These are phyloP conservation scores for Plagodis dolabraria DNA, from an alignment of 2,888 invertebrate genomes.

Conservation along the genomic window DNA sequence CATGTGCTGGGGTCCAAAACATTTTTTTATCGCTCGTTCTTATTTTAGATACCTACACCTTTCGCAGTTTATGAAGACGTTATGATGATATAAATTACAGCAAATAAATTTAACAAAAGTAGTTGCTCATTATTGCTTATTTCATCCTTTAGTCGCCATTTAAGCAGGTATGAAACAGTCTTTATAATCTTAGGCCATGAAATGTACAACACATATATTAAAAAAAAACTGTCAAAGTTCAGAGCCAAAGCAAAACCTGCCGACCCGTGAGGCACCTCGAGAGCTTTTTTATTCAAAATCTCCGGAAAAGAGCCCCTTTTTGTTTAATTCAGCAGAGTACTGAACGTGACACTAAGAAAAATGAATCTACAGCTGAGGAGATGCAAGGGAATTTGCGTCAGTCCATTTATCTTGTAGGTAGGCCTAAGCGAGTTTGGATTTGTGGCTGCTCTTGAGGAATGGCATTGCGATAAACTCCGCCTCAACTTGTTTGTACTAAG, in stretches of 20 bases:
- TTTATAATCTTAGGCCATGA: too few species aligned
- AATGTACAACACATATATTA: too few species aligned
- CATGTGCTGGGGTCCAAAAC: too few species aligned
- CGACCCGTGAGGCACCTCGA: slow-evolving; percentile 1
- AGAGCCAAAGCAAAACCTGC: background rate
- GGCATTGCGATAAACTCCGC: background rate
- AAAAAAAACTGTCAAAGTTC: background rate
- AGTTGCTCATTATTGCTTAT: too few species aligned
- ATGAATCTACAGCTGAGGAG: slow-evolving; percentile 36
- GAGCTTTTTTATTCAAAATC: slow-evolving; percentile 23
- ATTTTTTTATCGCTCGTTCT: too few species aligned
- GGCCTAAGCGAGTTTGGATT: slow-evolving; percentile 22
- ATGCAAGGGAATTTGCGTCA: slow-evolving; percentile 27
- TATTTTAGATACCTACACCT: too few species aligned
- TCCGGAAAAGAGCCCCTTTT: slow-evolving; percentile 26
- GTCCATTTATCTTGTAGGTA: slow-evolving; percentile 25
- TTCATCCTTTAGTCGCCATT: too few species aligned
- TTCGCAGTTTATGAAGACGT: too few species aligned
- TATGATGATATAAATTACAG: too few species aligned
- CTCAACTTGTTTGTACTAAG: background rate
- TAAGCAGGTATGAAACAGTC: too few species aligned
- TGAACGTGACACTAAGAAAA: slow-evolving; percentile 40
- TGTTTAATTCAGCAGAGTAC: slow-evolving; percentile 37
- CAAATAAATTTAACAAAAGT: too few species aligned
- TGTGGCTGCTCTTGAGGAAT: background rate